Conservation (phyloP, 1,140 invertebrate genomes). For the Frieseomelitta varia region DNA sequence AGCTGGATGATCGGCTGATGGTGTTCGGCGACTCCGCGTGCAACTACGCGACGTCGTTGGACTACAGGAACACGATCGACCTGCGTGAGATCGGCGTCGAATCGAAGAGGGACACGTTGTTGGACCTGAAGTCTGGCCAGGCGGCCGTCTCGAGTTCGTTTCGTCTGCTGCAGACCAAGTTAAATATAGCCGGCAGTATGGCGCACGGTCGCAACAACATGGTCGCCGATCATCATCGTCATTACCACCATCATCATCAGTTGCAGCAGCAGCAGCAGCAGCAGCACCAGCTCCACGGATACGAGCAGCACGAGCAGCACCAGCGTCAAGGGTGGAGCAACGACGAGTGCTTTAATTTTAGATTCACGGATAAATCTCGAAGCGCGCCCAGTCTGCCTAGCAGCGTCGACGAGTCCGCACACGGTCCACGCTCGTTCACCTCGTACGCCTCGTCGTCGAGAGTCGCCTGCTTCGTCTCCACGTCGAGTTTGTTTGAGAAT, state of each 20-base stretch:
- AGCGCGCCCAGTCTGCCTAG: constrained; percentile 80
- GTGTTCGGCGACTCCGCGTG: constrained; percentile 69
- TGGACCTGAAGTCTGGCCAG: constrained; percentile 75
- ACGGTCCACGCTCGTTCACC: not conserved
- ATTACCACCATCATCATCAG: constrained; percentile 57
- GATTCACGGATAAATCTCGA: constrained; percentile 80
- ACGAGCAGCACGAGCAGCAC: constrained; percentile 56
- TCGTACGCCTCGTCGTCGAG: constrained; percentile 48
- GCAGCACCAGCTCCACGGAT: constrained; percentile 49
- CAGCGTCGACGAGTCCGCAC: constrained; percentile 71
- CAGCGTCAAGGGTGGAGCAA: constrained; percentile 76
- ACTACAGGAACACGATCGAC: constrained; percentile 79
- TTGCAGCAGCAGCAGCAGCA: constrained; percentile 35
- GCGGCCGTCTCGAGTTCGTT: constrained; percentile 66
- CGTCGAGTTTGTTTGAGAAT: constrained; percentile 69
- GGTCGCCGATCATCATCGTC: constrained; percentile 61
- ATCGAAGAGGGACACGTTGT: constrained; percentile 72
- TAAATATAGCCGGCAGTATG: constrained; percentile 77
- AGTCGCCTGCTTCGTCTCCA: constrained; percentile 58
- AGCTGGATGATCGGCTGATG: constrained; percentile 70
- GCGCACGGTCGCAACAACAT: constrained; percentile 55
- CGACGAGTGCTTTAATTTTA: constrained; percentile 80
- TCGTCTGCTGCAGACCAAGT: constrained; percentile 70
- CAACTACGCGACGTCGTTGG: constrained; percentile 75
- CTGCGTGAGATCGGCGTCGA: constrained; percentile 80